Base-by-base conservation (phyloP, 2,888 invertebrate genomes). In the Apamea sordens region DNA sequence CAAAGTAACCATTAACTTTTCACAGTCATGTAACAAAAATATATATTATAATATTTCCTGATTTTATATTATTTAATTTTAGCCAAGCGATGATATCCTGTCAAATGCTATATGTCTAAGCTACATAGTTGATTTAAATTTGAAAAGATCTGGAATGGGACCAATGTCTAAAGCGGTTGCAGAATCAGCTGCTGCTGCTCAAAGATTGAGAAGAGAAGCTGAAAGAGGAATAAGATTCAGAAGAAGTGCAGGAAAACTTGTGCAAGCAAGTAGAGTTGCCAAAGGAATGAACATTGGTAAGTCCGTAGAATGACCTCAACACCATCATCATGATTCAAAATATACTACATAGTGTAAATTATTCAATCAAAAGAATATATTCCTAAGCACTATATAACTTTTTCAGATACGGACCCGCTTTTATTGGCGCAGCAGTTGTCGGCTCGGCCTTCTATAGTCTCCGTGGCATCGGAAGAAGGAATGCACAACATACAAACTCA, bases 261-360 rank as follows among this genome's bases (percentile, higher is more conserved):
- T 97, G 47, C 96, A 97, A 92, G 97, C 97, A 28, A 91, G 94
- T 69, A 92, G 97, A 84, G 94, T 97, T 73, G 97, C 95, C 21
- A 97, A 95, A 86, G 95, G 96, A 75, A 94, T 97, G 96, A 97
- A 97, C 89, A 96, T 97, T 83, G 96, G 97, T 96, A 89, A 83
- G 86, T 73, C 2, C 10, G 1, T 53, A n/a, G 50, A 59, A 59
- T 13, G 2, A 36, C 7, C n/a, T 59, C 7, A 71, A n/a, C 21
- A 7, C 11, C 18, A 18, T 36, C 2, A 71, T 70, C 32, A 53
- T 59, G n/a, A n/a, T 59, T 11, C n/a, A 41, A 64, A 8, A n/a
- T n/a, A 56, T 32, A 32, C 18, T 32, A 32, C 18, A 32, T 5
- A 24, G 5, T 36, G 18, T 56, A n/a, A 24, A 71, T 36, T 3